Evolutionary conservation across 2,888 invertebrate species (phyloP).

Genomic region (Tillus elongatus): DNA sequence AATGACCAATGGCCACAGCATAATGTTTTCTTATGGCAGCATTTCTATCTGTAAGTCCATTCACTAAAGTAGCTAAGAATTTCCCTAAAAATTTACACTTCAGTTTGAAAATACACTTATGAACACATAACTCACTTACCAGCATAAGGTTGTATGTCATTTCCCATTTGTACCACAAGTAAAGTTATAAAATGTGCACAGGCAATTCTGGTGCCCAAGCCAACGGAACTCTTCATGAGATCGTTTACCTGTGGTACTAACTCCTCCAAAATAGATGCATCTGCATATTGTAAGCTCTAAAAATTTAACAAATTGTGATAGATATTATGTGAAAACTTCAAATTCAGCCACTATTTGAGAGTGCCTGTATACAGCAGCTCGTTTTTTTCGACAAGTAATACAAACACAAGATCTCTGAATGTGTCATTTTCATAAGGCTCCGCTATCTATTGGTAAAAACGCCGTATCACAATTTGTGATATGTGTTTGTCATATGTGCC

Average conservation of each 20-base stretch:
- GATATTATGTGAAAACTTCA: constrained; percentile 6
- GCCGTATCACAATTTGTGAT: too few relatives aligned
- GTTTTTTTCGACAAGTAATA: too few relatives aligned
- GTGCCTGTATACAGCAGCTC: too few relatives aligned
- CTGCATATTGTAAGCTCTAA: constrained; percentile 62
- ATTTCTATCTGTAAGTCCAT: constrained; percentile 77
- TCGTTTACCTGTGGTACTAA: constrained; percentile 76
- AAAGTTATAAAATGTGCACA: constrained; percentile 71
- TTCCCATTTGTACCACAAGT: constrained; percentile 46
- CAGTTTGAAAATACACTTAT: neutral
- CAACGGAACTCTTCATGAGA: constrained; percentile 67
- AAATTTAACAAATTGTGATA: constrained; percentile 18
- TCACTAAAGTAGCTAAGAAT: constrained; percentile 55
- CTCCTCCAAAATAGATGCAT: constrained; percentile 65
- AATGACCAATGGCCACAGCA: constrained; percentile 74
- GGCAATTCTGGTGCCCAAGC: constrained; percentile 75
- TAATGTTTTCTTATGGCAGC: constrained; percentile 74
- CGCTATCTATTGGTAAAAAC: too few relatives aligned
- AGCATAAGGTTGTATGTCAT: constrained; percentile 51
- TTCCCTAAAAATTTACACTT: constrained; percentile 37
- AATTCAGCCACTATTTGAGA: too few relatives aligned
- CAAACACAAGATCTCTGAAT: too few relatives aligned
- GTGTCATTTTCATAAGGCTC: too few relatives aligned
- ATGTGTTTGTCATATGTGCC: too few relatives aligned
- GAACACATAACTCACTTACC: constrained; percentile 30